Base-by-base conservation (phyloP, 1,140 invertebrate species). In the Cyclargus thomasi region DNA sequence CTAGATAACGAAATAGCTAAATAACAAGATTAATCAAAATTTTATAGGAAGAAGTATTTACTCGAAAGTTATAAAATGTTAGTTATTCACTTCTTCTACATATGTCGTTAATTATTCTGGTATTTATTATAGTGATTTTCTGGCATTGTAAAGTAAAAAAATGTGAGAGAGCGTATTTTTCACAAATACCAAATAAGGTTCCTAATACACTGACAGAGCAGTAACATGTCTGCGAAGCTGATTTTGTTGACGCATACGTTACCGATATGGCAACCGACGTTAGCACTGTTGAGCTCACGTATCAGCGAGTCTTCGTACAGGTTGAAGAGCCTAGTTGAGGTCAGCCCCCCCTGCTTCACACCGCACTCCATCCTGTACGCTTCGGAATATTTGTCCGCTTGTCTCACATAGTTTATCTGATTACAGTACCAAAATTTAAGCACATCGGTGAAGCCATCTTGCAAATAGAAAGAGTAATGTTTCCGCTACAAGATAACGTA, bases 161-260 rank as follows among this genome's bases (percentile, higher is more conserved):
- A 53, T 17, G 53, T 53, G 53, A 53, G 5, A 17, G 0, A 17
- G 11, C 53, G 8, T 62, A 62, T 22, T 29, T 62, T 29, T 36
- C 23, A 39, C 63, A 64, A 20, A 39, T 10, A 16, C 5, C 35
- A 7, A 36, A 16, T 18, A 64, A 35, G 5, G 29, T 18, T 16
- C 17, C n/a, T n/a, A 22, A 20, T 10, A 20, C 17, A 17, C 59
- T 21, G 17, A 20, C n/a, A 53, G 53, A 53, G 14, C 53, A 53
- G 53, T 17, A 17, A 11, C 59, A 62, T 62, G 18, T 62, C 59
- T 2, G 59, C 59, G 59, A 22, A 21, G 18, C 59, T 62, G 18
- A 62, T 22, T 8, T 62, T 62, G 18, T 62, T 22, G 6, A 22
- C 23, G 20, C 20, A 10, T 11, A 62, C 16, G 23, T 20, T 20